phyloP scores from a whole-genome alignment of 2,888 invertebrate genomes.

The Apamea crenata region DNA sequence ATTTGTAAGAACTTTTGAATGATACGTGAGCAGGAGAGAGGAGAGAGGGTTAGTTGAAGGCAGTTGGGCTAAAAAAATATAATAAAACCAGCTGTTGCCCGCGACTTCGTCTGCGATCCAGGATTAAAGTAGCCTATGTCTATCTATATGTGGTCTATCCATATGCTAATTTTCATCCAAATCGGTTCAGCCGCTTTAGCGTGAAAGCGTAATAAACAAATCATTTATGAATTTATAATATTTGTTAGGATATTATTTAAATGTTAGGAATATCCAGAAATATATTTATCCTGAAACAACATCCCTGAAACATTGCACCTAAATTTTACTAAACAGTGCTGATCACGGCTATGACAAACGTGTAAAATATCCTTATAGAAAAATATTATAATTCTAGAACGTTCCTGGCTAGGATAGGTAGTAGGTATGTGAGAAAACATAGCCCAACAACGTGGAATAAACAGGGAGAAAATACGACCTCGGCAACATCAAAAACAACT shows the following conservation, averaged over 20 bases:
- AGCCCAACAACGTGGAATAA: neutral
- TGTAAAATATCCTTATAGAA: no score
- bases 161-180: neutral
- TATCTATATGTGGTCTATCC: neutral
- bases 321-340: neutral
- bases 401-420: neutral
- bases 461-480: neutral
- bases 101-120: no score
- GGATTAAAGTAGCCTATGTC: neutral
- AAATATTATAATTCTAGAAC: neutral
- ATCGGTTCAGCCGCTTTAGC: neutral
- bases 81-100: no score
- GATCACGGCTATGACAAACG: no score
- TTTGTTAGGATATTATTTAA: neutral
- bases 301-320: neutral
- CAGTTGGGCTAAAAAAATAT: no score
- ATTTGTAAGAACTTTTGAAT: neutral
- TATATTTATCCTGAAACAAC: neutral
- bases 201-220: neutral
- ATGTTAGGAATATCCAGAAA: neutral
- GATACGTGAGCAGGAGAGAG: neutral
- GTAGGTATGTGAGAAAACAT: neutral
- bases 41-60: no score
- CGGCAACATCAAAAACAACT: slow-evolving; percentile 19
- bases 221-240: no score